Evolutionary conservation across 2,797 vertebrate genomes (phyloP), one percentile per base, ranked within the genome.

Genomic region (Apodemus agrarius): DNA sequence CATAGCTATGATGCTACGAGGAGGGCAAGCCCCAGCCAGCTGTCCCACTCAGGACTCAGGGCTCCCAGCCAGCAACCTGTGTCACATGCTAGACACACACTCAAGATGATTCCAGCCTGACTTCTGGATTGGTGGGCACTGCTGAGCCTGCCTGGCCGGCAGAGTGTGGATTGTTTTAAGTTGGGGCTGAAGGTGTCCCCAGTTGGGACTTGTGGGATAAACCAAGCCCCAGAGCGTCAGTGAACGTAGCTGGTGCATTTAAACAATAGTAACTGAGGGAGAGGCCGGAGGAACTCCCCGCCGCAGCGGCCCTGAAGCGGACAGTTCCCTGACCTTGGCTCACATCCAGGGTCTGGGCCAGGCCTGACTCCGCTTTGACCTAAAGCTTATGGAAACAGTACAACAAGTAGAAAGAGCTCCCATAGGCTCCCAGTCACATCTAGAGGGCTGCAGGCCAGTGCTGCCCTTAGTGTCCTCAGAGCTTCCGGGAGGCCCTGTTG

Each of bases 201-300:
- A 84, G 14, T 91, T 43, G 54, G 40, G 43, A 52, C 72, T 22
- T 74, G 0, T 1, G 11, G 40, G 31, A 8, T 37, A 34, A 83
- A 31, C 31, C 49, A 79, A 92, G 24, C 74, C n/a, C 54, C 16
- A 69, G 40, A n/a, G 72, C 90, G 40, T 10, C 82, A 67, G 0
- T 43, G 81, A 74, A 29, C 61, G 16, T 34, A 24, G 85, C 46
- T 0, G 40, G 65, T 17, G 10, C 19, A 11, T 94, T 75, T 82
- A 78, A 46, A 81, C 43, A 81, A 95, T 96, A 95, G 97, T 97
- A 95, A 82, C 88, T 46, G 37, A 37, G 31, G 26, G 75, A 69
- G 17, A 31, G 54, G 81, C 72, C 26, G 1, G 16, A 9, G 14
- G 6, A 29, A 26, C 14, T 40, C 80, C 84, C 6, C 9, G 29